Evolutionary conservation across 2,113 vertebrate genomes (phyloP).

Genomic region (Corvus moneduloides): DNA sequence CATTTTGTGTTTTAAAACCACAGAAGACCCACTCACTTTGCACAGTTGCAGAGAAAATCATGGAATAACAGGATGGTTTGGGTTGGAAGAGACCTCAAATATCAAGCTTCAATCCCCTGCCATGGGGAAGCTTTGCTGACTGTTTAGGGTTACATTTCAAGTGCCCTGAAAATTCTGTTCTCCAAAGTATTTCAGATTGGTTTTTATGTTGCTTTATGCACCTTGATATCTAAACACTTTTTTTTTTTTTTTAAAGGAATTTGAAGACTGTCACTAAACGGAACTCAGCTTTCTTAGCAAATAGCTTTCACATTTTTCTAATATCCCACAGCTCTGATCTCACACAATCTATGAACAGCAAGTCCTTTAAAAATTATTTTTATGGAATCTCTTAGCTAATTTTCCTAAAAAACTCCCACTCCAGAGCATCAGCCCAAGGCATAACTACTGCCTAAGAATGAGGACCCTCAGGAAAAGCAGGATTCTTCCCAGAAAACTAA

Average conservation of each 20-base stretch:
- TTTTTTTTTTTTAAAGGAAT: not conserved
- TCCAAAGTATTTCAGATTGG: not conserved
- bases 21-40: not conserved
- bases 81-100: not conserved
- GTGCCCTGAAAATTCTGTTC: not conserved
- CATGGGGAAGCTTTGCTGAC: not conserved
- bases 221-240: not conserved
- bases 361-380: not conserved
- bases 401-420: slow-evolving; percentile 20
- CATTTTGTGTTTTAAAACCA: not conserved
- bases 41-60: not conserved
- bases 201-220: not conserved
- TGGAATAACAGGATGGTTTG: not conserved
- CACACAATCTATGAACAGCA: not conserved
- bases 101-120: not conserved
- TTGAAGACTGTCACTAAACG: not conserved
- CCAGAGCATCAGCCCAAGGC: not conserved
- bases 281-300: not conserved
- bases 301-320: not conserved
- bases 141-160: not conserved
- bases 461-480: slow-evolving; percentile 41
- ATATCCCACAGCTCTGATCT: not conserved
- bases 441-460: slow-evolving; percentile 39
- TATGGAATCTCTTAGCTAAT: slow-evolving; percentile 4
- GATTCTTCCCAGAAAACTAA: slow-evolving; percentile 76